A percentile compares a stretch with the other conserved stretches of the same genome.
Conservation (phyloP, 2,113 vertebrate species). For the Megaleporinus macrocephalus region DNA sequence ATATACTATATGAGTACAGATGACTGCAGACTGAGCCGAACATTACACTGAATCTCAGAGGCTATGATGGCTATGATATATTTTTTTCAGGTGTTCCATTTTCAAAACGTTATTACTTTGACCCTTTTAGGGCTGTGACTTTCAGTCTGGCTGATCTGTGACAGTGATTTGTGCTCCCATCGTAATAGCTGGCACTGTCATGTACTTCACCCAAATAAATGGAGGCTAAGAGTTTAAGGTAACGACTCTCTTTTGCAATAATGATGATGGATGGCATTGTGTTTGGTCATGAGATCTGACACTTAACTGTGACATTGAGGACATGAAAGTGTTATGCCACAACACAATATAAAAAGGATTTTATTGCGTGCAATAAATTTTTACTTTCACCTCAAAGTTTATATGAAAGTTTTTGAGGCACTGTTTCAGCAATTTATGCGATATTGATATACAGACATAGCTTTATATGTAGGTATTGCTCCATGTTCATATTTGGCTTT, state of each 20-base stretch:
- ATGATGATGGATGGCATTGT: slow-evolving; percentile 44
- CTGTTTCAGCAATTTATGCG: too few species aligned
- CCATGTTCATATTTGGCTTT: too few species aligned
- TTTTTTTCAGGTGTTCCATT: slow-evolving; percentile 11
- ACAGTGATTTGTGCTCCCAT: slow-evolving; percentile 42
- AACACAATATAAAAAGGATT: slow-evolving; percentile 9
- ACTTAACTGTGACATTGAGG: slow-evolving; percentile 27
- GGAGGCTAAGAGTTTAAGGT: slow-evolving; percentile 32
- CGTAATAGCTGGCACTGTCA: slow-evolving; percentile 29
- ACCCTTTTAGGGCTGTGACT: slow-evolving; percentile 42
- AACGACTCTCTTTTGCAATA: slow-evolving; percentile 35
- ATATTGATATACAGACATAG: too few species aligned
- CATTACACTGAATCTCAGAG: slow-evolving; percentile 2
- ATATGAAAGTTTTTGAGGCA: neutral
- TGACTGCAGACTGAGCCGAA: neutral
- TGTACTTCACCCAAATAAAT: slow-evolving; percentile 46
- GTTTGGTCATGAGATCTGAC: slow-evolving; percentile 37
- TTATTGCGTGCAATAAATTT: slow-evolving; percentile 24
- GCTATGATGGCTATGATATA: neutral
- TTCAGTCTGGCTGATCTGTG: slow-evolving; percentile 34
- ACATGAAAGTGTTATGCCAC: slow-evolving; percentile 2
- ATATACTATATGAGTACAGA: neutral
- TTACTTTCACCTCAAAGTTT: slow-evolving; percentile 24
- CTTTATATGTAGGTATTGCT: too few species aligned
- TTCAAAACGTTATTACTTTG: slow-evolving; percentile 38